phyloP scores from a whole-genome alignment of 2,113 vertebrate genomes.

The Ictalurus punctatus region DNA sequence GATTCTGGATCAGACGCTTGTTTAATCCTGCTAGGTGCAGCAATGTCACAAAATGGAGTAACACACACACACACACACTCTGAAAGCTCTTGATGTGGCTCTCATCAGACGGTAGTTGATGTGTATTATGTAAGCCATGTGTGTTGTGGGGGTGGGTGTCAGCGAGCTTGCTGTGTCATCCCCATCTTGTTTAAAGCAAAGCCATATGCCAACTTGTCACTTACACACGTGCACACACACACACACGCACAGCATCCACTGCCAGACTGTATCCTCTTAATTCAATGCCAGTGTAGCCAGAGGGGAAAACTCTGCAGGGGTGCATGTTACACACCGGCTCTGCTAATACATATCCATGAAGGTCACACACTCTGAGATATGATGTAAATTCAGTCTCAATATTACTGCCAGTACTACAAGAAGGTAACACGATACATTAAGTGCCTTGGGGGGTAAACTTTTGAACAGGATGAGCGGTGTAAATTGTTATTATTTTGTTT shows the following conservation, averaged over 20 bases:
- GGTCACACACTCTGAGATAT: conserved; percentile 24
- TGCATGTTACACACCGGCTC: conserved; percentile 34
- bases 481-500: too few relatives aligned
- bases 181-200: conserved; percentile 32
- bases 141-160: conserved; percentile 32
- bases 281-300: conserved; percentile 29
- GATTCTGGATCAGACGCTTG: conserved; percentile 29
- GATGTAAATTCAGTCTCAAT: neutral
- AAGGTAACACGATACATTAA: too few relatives aligned
- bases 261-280: conserved; percentile 31
- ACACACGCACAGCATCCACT: neutral
- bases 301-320: conserved; percentile 32
- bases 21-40: conserved; percentile 14
- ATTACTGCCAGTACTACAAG: neutral
- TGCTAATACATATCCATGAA: conserved; percentile 39
- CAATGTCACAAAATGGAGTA: conserved; percentile 10
- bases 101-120: conserved; percentile 7
- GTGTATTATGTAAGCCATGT: conserved; percentile 27
- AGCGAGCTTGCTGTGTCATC: conserved; percentile 22
- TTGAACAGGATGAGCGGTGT: too few relatives aligned
- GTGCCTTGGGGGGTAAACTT: too few relatives aligned
- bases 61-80: conserved; percentile 27
- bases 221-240: neutral
- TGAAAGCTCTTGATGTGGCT: conserved; percentile 15
- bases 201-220: conserved; percentile 40